These are phyloP conservation scores for Cnemophilus loriae DNA, from an alignment of 2,113 vertebrate genomes.

Conservation along the genomic window DNA sequence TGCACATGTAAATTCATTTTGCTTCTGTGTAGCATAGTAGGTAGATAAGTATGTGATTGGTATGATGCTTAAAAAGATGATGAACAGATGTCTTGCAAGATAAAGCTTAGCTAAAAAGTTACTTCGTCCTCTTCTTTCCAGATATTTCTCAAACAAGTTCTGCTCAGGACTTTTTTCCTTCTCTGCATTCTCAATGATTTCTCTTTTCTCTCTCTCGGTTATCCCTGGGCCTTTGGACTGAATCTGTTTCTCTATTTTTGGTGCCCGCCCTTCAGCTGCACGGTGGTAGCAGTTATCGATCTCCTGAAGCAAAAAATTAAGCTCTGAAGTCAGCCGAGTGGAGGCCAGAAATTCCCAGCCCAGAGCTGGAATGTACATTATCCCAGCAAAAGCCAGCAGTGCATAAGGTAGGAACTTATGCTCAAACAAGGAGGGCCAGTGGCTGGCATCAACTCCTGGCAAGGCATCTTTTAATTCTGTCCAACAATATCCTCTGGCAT, in stretches of 20 bases:
- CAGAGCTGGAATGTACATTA: slow-evolving; percentile 97
- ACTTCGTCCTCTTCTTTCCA: slow-evolving; percentile 93
- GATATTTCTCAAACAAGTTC: slow-evolving; percentile 97
- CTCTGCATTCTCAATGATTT: slow-evolving; percentile 98
- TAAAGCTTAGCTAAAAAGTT: slow-evolving; percentile 98
- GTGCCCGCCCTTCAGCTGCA: slow-evolving; percentile 93
- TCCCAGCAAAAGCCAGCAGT: slow-evolving; percentile 93
- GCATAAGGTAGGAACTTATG: slow-evolving; percentile 99
- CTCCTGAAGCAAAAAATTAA: slow-evolving; percentile 99
- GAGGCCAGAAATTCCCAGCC: slow-evolving; percentile 97
- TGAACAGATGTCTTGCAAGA: slow-evolving; percentile 89
- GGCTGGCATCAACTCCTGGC: slow-evolving; percentile 85
- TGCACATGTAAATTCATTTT: slow-evolving; percentile 95
- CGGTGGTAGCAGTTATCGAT: slow-evolving; percentile 99
- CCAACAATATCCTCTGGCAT: slow-evolving; percentile 99
- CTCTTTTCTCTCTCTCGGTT: slow-evolving; percentile 88
- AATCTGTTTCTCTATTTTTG: slow-evolving; percentile 99
- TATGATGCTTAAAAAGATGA: slow-evolving; percentile 94
- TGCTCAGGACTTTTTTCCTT: slow-evolving; percentile 99
- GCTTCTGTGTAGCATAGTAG: slow-evolving; percentile 93
- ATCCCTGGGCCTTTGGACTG: slow-evolving; percentile 97
- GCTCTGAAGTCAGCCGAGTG: slow-evolving; percentile 96
- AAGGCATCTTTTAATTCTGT: slow-evolving; percentile 95
- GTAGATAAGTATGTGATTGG: slow-evolving; percentile 94
- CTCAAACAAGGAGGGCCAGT: slow-evolving; percentile 93